A percentile compares a stretch with the other conserved stretches of the same genome.
Conservation (phyloP, 2,113 vertebrate genomes). For the Ahaetulla prasina region DNA sequence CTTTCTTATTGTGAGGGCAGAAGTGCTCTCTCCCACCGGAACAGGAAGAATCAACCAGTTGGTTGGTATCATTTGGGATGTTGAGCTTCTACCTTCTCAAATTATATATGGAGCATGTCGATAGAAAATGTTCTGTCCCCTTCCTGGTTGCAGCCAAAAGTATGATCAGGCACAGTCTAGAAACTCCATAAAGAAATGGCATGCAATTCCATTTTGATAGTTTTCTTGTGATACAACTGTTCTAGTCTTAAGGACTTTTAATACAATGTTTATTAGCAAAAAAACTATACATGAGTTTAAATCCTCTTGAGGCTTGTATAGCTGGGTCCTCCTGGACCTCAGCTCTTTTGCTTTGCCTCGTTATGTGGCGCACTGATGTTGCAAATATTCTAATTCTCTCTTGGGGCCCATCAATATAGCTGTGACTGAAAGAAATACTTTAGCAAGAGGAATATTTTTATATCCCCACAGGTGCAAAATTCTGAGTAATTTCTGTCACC, state of each 20-base stretch:
- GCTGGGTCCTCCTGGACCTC: no score
- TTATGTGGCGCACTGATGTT: not conserved
- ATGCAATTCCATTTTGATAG: not conserved
- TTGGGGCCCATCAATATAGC: not conserved
- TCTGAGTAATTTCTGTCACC: not conserved
- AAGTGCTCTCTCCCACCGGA: not conserved
- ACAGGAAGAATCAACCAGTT: not conserved
- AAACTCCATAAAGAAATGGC: not conserved
- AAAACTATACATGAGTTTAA: not conserved
- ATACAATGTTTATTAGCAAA: not conserved
- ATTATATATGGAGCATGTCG: not conserved
- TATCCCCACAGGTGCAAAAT: not conserved
- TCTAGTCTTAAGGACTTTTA: not conserved
- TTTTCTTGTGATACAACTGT: not conserved
- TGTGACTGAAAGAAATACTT: slow-evolving; percentile 13
- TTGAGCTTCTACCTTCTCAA: not conserved
- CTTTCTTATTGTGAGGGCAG: not conserved
- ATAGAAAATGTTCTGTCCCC: not conserved
- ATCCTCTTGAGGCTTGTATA: not conserved
- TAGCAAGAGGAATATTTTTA: not conserved
- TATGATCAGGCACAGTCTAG: not conserved
- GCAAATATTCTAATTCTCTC: not conserved
- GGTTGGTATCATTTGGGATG: not conserved
- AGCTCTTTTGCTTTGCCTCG: not conserved
- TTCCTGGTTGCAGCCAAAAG: not conserved